Evolutionary conservation across 1,140 invertebrate genomes (phyloP), one percentile per base, ranked within the genome.

Genomic region (Nylanderia fulva): DNA sequence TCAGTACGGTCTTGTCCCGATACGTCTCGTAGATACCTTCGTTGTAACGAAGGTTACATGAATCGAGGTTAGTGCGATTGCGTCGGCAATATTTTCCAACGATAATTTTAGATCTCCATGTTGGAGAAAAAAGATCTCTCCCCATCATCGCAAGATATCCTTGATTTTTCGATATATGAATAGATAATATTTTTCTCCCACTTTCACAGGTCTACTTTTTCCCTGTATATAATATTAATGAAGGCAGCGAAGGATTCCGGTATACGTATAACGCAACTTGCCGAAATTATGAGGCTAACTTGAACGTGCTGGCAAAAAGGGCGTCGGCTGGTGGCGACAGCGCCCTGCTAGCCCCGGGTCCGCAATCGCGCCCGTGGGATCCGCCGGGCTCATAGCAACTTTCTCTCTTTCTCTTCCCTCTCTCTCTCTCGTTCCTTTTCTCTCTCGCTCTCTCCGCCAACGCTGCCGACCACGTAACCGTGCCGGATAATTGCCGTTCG

Each of bases 291-390:
- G 77, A 74, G 80, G 29, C 45, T 61, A 27, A 85, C 77, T 85
- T 76, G 77, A 82, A 85, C 56, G 84, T 82, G 77, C 58, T 77
- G 58, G 77, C 76, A 85, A 82, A 85, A 85, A 79, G 76, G 76
- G 75, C 84, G 86, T 85, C 84, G 86, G 86, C 86, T 87, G 86
- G 84, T 80, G 72, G 84, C 84, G 86, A 85, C 86, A 85, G 86
- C 84, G 72, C 86, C 84, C 86, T 82, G 75, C 63, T 68, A 77
- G 63, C 84, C 71, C 75, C 56, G 86, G 84, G 66, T 71, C 36
- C 77, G 68, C 86, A 87, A 87, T 87, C 60, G 86, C 84, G 72
- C 86, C 75, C 84, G 45, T 82, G 86, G 86, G 86, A 87, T 87
- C 36, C 76, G 45, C 74, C 56, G 84, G 84, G 72, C 66, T 82